Evolutionary conservation across 2,113 vertebrate genomes (phyloP), one percentile per base, ranked within the genome.

Genomic region (Andinoacara biseriatus): DNA sequence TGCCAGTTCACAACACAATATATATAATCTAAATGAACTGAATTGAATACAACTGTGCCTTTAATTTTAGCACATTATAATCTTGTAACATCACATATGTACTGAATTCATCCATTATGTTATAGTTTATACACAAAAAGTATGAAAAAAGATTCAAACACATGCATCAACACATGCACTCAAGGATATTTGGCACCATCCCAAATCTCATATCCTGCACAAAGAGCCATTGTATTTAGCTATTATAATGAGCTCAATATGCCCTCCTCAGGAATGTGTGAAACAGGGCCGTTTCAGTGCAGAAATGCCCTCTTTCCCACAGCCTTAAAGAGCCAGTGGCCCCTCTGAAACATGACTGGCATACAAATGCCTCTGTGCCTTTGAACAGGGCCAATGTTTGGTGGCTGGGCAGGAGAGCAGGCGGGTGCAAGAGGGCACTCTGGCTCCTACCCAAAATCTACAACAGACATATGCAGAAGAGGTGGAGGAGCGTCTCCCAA

Each of bases 231-330:
- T 96, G 92, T 96, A 92, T 92, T 95, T 89, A 91, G 92, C 91
- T 92, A 93, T 93, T 93, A 92, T 96, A 95, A 96, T 96, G 92
- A 95, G 93, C 94, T 94, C 94, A 95, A 94, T 94, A 94, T 95
- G 95, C 91, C 91, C 92, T 94, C 86, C 88, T 92, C 93, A 92
- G 94, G 95, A 96, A 96, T 95, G 94, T 94, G 94, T 94, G 93
- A 94, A 94, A 94, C 31, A 65, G 87, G 92, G 83, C 92, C 85
- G 92, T 89, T 93, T 89, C 35, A 77, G 74, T 22, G 78, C 7
- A 81, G 81, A 86, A 91, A 87, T 92, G 84, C 90, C 90, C 90
- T 81, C 89, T 89, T 94, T 94, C 93, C 91, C 94, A 94, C 93
- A 94, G 85, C 91, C 90, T 92, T 91, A 88, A 88, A 89, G 87